phyloP scores from a whole-genome alignment of 2,888 invertebrate species.

The Athalia circularis region DNA sequence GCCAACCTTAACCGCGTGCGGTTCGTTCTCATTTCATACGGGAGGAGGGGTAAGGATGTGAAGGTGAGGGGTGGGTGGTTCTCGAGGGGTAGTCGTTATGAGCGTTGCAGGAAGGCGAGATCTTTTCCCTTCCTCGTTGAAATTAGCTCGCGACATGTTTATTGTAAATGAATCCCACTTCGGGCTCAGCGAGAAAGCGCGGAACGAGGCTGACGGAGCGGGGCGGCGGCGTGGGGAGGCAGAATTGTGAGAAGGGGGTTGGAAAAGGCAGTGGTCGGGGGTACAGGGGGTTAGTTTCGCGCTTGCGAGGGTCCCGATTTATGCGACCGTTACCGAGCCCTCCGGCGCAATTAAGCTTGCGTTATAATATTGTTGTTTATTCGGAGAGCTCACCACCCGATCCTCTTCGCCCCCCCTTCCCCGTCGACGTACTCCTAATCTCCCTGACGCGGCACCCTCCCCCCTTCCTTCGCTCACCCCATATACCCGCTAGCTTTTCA shows the following conservation, averaged over 20 bases:
- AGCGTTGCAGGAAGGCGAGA: constrained; percentile 43
- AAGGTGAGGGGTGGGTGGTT: not conserved
- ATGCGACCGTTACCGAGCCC: constrained; percentile 71
- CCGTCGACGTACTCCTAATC: constrained; percentile 57
- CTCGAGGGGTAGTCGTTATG: constrained; percentile 29
- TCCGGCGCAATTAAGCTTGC: constrained; percentile 72
- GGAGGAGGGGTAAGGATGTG: not conserved
- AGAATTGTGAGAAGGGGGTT: constrained; percentile 46
- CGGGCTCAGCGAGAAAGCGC: constrained; percentile 53
- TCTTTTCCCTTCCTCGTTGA: constrained; percentile 53
- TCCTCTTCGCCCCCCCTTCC: constrained; percentile 45
- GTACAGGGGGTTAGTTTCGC: constrained; percentile 51
- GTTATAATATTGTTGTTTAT: constrained; percentile 74
- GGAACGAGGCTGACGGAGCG: constrained; percentile 20
- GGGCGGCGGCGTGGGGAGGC: constrained; percentile 36
- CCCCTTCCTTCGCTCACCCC: constrained; percentile 19
- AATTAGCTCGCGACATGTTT: constrained; percentile 72
- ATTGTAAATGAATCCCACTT: constrained; percentile 72
- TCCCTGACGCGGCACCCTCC: constrained; percentile 58
- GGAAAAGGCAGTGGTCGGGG: constrained; percentile 39
- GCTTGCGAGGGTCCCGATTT: constrained; percentile 63
- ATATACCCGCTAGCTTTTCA: not conserved
- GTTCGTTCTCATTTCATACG: not conserved
- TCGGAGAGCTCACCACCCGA: constrained; percentile 61
- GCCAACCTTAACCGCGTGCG: constrained; percentile 3